phyloP scores from a whole-genome alignment of 37 sponge, comb jelly and placozoan genomes.

The Geodia barretti region DNA sequence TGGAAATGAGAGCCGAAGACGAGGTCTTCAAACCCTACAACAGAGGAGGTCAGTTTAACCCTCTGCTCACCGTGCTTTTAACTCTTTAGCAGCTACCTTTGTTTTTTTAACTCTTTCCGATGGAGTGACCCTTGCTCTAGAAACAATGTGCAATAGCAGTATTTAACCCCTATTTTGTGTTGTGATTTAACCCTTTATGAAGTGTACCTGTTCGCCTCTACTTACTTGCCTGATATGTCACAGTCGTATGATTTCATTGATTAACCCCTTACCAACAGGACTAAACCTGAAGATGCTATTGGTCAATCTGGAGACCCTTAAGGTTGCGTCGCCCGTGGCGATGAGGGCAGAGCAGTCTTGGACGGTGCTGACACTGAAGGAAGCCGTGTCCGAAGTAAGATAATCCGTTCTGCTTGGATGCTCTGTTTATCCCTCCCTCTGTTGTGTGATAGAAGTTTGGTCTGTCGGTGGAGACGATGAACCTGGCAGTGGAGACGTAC shows the following conservation, averaged over 20 bases:
- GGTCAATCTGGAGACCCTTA: conserved; percentile 52
- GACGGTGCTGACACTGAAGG: conserved; percentile 69
- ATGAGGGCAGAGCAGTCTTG: conserved; percentile 62
- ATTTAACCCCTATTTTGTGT: too few relatives aligned
- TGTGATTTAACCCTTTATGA: too few relatives aligned
- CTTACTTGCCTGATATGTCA: too few relatives aligned
- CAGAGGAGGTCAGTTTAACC: conserved; percentile 57
- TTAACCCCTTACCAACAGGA: conserved; percentile 32
- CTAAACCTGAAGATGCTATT: conserved; percentile 65
- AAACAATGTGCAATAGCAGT: too few relatives aligned
- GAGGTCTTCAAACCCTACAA: conserved; percentile 73
- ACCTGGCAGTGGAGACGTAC: conserved; percentile 62
- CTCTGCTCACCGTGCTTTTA: too few relatives aligned
- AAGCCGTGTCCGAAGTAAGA: conserved; percentile 31
- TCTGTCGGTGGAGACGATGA: conserved; percentile 30
- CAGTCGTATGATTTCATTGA: too few relatives aligned
- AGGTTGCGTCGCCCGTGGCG: conserved; percentile 25
- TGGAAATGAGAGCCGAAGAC: conserved; percentile 66
- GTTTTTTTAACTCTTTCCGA: too few relatives aligned
- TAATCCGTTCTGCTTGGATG: neutral
- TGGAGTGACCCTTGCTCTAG: too few relatives aligned
- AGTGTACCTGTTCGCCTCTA: too few relatives aligned
- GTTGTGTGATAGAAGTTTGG: conserved; percentile 24
- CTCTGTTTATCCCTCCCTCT: neutral
- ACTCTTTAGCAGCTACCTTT: too few relatives aligned